Base-by-base conservation (phyloP, 2,113 vertebrate genomes). In the Tichodroma muraria region DNA sequence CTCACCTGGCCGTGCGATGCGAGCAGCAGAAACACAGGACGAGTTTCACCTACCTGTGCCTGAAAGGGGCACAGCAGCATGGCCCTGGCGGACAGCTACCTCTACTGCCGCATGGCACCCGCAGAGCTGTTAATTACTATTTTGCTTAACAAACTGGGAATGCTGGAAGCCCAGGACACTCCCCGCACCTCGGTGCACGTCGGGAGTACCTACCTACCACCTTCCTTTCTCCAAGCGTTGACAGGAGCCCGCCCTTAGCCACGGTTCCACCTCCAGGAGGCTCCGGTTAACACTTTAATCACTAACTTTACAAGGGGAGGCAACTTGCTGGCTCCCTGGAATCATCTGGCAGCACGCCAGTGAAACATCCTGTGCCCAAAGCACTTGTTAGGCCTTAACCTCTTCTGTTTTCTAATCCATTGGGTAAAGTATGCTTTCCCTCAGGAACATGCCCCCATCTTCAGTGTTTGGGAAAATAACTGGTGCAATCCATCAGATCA, bases 141-240 rank as follows among this genome's bases (percentile, higher is more conserved):
- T 85, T 42, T 15, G 52, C 49, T 9, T 42, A 37, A 8, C 78
- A 22, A 22, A 81, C 92, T 13, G 86, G 37, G 88, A 89, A 38
- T 5, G 64, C 81, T 81, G 60, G 88, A 52, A 83, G 79, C n/a
- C 82, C 66, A 17, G 88, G 96, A 96, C 98, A 93, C 97, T 97
- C 97, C 97, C 97, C 45, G 0, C 40, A n/a, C n/a, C 97, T 96
- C 94, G 6, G 94, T 79, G 97, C 97, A 91, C 95, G 97, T 96
- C 70, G 97, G 97, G 97, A 97, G 35, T 73, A 85, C 79, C 97
- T 94, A 95, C 94, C 95, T 94, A 38, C 44, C 44, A 3, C 96
- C 56, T 88, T 89, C 47, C 75, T 72, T 47, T 85, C 66, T 45
- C 13, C 15, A 0, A 47, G 77, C 47, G 63, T 89, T n/a, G 83